These are phyloP conservation scores for Antennarius maculatus DNA, from an alignment of 2,797 vertebrate species.

Conservation along the genomic window DNA sequence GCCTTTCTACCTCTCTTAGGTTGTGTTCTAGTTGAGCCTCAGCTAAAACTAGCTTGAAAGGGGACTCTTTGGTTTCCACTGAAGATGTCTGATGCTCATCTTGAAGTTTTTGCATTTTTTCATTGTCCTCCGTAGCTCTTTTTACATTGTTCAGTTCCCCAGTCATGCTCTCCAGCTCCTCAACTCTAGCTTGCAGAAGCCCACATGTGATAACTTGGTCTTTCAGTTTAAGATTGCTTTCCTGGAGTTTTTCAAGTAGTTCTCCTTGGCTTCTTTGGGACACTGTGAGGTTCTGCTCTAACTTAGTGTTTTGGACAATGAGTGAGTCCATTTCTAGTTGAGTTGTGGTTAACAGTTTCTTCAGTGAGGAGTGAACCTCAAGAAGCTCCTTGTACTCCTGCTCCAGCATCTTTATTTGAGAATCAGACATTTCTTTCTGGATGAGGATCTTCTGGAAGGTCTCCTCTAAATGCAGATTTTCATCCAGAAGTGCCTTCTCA, in stretches of 20 bases:
- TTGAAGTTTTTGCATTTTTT: constrained; percentile 59
- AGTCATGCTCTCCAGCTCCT: constrained; percentile 68
- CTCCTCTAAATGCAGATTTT: constrained; percentile 84
- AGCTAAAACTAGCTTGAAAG: constrained; percentile 76
- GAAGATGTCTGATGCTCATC: constrained; percentile 43
- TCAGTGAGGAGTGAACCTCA: constrained; percentile 74
- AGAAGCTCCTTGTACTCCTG: constrained; percentile 79
- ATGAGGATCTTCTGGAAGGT: constrained; percentile 74
- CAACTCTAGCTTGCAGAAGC: constrained; percentile 72
- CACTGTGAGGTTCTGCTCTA: constrained; percentile 77
- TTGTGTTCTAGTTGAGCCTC: constrained; percentile 86
- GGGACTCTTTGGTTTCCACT: constrained; percentile 67
- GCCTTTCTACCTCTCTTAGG: constrained; percentile 79
- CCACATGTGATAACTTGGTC: constrained; percentile 68
- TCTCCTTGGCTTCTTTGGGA: constrained; percentile 77
- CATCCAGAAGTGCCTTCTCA: constrained; percentile 77
- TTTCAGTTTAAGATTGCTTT: constrained; percentile 71
- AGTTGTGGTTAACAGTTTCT: constrained; percentile 67
- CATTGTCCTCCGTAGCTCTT: constrained; percentile 74
- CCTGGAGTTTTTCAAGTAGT: constrained; percentile 76
- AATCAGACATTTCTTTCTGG: constrained; percentile 76
- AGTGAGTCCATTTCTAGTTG: constrained; percentile 79
- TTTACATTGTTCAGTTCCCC: constrained; percentile 76
- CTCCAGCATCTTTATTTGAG: constrained; percentile 74
- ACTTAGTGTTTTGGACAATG: constrained; percentile 70